Evolutionary conservation across 1,140 invertebrate species (phyloP).

Genomic region (Achroia grisella): DNA sequence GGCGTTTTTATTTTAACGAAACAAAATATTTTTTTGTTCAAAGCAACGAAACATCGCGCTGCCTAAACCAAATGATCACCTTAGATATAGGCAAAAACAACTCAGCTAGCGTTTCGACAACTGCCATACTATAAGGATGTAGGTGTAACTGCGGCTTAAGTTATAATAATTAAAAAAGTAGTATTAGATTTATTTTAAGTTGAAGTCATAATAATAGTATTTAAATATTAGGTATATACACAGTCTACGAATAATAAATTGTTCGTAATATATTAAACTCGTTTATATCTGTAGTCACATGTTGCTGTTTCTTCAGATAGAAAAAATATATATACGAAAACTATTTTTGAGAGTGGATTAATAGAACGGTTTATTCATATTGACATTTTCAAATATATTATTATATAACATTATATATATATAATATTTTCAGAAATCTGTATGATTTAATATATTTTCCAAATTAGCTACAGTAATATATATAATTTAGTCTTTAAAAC

Average conservation of each 20-base stretch:
- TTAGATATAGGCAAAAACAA: conserved; percentile 40
- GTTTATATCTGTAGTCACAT: conserved; percentile 2
- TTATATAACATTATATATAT: too few species aligned
- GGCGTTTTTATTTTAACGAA: conserved; percentile 37
- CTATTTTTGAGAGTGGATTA: too few species aligned
- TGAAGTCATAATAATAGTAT: conserved; percentile 69
- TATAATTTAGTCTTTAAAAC: too few species aligned
- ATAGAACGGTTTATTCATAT: too few species aligned
- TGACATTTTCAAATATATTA: too few species aligned
- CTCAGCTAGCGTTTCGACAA: conserved; percentile 70
- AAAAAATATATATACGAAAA: too few species aligned
- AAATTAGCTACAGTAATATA: conserved; percentile 8
- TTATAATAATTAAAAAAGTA: conserved; percentile 24
- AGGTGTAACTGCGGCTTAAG: conserved; percentile 49
- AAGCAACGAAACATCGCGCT: conserved; percentile 45
- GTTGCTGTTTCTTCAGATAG: too few species aligned
- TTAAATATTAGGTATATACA: conserved; percentile 64
- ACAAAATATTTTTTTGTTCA: conserved; percentile 24
- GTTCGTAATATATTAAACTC: conserved; percentile 47
- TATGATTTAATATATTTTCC: conserved; percentile 8
- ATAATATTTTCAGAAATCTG: too few species aligned
- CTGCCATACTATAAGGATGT: conserved; percentile 70
- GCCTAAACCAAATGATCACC: conserved; percentile 46
- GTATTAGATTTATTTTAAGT: conserved; percentile 54
- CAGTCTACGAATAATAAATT: too few species aligned